These are phyloP conservation scores for Holothuria leucospilota DNA, from an alignment of 53 echinoderm and acorn worm species.

Conservation along the genomic window DNA sequence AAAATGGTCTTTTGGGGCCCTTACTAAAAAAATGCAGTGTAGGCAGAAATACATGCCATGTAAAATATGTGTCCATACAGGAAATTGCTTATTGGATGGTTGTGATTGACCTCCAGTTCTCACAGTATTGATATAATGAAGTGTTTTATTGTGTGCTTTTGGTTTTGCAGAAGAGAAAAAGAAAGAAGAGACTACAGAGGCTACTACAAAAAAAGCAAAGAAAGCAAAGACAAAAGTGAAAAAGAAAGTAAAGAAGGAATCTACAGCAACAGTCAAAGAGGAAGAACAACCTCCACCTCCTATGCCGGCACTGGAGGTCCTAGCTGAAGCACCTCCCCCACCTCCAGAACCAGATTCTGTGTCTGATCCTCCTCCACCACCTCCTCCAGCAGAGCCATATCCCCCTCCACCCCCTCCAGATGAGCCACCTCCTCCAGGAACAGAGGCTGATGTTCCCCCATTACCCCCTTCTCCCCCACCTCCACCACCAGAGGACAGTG, in stretches of 20 bases:
- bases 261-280: background rate
- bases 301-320: constrained; percentile 31
- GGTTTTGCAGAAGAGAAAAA: constrained; percentile 3
- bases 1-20: too few relatives aligned
- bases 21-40: too few relatives aligned
- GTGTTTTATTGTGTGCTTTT: background rate
- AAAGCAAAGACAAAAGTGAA: constrained; percentile 21
- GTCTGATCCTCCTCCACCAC: constrained; percentile 66
- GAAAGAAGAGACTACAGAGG: background rate
- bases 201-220: background rate
- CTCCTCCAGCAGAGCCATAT: constrained; percentile 47
- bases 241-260: constrained; percentile 15
- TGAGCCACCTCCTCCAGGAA: constrained; percentile 83
- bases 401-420: constrained; percentile 79
- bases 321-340: constrained; percentile 55
- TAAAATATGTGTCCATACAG: too few relatives aligned
- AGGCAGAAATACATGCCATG: too few relatives aligned
- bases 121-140: too few relatives aligned
- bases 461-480: constrained; percentile 75
- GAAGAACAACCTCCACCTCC: constrained; percentile 37
- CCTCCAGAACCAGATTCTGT: constrained; percentile 51
- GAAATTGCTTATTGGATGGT: too few relatives aligned
- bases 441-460: constrained; percentile 78
- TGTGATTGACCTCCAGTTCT: too few relatives aligned
- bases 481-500: constrained; percentile 55